Evolutionary conservation across 2,888 invertebrate genomes (phyloP).

Genomic region (Chironomus riparius): DNA sequence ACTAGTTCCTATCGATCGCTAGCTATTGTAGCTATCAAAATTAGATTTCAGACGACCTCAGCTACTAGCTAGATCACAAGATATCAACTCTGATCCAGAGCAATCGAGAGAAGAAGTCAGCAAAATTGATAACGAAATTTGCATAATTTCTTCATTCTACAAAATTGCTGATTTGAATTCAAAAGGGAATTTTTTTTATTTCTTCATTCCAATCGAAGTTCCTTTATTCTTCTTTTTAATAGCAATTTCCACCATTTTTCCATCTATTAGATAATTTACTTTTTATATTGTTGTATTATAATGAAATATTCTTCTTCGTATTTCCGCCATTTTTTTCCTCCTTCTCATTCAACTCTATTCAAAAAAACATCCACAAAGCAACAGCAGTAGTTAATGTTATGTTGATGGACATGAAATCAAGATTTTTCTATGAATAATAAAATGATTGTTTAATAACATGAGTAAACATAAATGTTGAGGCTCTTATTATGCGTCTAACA

Average conservation of each 20-base stretch:
- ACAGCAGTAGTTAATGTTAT: neutral
- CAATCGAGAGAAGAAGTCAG: neutral
- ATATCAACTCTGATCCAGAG: neutral
- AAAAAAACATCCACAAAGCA: neutral
- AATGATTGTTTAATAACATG: slow-evolving; percentile 25
- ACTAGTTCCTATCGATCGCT: no score
- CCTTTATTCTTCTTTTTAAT: neutral
- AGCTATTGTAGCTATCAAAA: no score
- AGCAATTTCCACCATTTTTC: neutral
- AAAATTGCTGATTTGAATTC: slow-evolving; percentile 8
- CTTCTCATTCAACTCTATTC: no score
- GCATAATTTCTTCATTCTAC: slow-evolving; percentile 4
- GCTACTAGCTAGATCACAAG: neutral
- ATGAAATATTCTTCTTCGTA: no score
- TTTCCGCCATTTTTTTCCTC: no score
- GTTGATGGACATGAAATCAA: slow-evolving; percentile 15
- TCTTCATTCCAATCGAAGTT: neutral
- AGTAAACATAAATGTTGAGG: slow-evolving; percentile 14
- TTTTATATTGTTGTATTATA: neutral
- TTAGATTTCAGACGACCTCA: no score
- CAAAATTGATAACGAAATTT: neutral
- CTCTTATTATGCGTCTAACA: neutral
- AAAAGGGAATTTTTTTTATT: neutral
- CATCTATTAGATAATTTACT: neutral
- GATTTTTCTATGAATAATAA: slow-evolving; percentile 5